phyloP scores from a whole-genome alignment of 2,797 vertebrate species.

The Staurois parvus region DNA sequence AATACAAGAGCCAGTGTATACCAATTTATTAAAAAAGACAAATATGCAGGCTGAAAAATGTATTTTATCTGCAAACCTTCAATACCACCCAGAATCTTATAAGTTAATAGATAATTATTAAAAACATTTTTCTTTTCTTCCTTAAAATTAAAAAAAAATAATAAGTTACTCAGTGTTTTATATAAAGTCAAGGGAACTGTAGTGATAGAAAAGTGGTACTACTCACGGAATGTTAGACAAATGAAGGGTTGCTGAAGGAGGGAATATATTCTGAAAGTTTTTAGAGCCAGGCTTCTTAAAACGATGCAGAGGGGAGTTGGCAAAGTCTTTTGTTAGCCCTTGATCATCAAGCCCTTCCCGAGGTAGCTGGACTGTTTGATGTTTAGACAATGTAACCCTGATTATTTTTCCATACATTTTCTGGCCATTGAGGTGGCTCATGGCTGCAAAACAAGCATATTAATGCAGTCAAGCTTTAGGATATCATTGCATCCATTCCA shows the following conservation, averaged over 20 bases:
- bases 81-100: no score
- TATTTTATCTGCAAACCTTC: no score
- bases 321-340: conserved; percentile 95
- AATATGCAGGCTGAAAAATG: no score
- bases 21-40: no score
- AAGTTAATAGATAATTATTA: no score
- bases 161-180: neutral
- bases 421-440: conserved; percentile 97
- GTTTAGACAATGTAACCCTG: conserved; percentile 94
- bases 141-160: no score
- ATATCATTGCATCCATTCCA: neutral
- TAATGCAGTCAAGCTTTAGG: neutral
- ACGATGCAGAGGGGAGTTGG: conserved; percentile 95
- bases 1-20: no score
- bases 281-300: conserved; percentile 98
- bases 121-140: no score
- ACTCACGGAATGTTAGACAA: conserved; percentile 97
- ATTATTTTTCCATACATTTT: conserved; percentile 98
- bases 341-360: conserved; percentile 96
- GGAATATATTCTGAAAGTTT: conserved; percentile 98
- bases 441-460: conserved; percentile 77
- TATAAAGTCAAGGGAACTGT: neutral
- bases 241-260: conserved; percentile 94
- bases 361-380: conserved; percentile 95
- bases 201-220: conserved; percentile 10